A percentile compares a stretch with the other conserved stretches of the same genome.
phyloP scores from a whole-genome alignment of 2,888 invertebrate genomes.

The Chelonus formosanus region DNA sequence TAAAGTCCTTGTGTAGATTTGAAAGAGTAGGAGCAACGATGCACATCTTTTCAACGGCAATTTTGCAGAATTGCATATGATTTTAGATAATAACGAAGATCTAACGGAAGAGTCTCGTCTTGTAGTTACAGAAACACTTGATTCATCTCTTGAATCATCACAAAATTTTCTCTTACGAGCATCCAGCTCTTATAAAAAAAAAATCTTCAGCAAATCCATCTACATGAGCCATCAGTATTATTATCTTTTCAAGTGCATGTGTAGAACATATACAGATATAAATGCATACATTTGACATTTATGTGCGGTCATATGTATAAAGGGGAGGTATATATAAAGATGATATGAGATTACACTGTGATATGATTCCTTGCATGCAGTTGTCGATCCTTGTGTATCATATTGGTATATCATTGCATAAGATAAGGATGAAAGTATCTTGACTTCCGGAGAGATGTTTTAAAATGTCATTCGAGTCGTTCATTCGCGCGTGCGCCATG shows the following conservation, averaged over 20 bases:
- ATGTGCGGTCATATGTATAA: background rate
- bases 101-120: constrained; percentile 25
- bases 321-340: background rate
- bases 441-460: constrained; percentile 54
- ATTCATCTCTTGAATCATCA: constrained; percentile 26
- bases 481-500: constrained; percentile 31
- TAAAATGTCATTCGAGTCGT: constrained; percentile 50
- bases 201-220: background rate
- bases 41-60: constrained; percentile 24
- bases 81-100: constrained; percentile 31
- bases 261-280: too few relatives aligned
- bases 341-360: constrained; percentile 34
- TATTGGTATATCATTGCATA: constrained; percentile 47
- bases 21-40: constrained; percentile 25
- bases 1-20: constrained; percentile 2
- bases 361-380: constrained; percentile 32
- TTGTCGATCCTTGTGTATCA: constrained; percentile 36
- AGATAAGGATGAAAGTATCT: constrained; percentile 52
- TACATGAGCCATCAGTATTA: too few relatives aligned
- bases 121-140: constrained; percentile 27
- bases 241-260: too few relatives aligned
- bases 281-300: background rate
- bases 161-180: background rate
- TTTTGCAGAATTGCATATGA: constrained; percentile 32
- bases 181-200: background rate